Evolutionary conservation across 2,113 vertebrate genomes (phyloP), one percentile per base, ranked within the genome.

Genomic region (Canis aureus): DNA sequence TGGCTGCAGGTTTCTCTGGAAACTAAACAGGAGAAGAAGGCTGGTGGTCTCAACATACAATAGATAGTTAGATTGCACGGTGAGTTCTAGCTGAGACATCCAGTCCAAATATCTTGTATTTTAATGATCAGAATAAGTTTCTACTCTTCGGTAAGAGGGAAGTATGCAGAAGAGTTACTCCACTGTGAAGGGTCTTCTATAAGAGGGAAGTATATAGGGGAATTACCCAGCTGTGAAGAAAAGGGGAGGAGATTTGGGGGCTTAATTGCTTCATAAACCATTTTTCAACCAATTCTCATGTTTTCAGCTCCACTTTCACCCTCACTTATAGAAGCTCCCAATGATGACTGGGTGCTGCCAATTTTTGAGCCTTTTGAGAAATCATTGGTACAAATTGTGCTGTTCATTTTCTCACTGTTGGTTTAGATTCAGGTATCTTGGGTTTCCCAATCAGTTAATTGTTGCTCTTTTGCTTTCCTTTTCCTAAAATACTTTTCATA

Each of bases 361-460:
- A n/a, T n/a, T 85, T 94, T 55, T 83, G 35, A 89, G 38, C 7
- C 60, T 85, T 71, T 57, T 32, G 84, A 12, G n/a, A 85, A 23
- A 64, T 91, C 27, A 19, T 11, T 69, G 87, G 38, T 87, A 49
- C 53, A 69, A 91, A 43, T 62, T 43, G 13, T 89, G 15, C 43
- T 53, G 20, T 82, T 94, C 10, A 62, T 87, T 95, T 93, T 89
- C 59, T 91, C 67, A 91, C 27, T 55, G 51, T 12, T 86, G 73
- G 9, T 91, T 90, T 95, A 74, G 32, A 82, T 91, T 91, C 23
- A 74, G 67, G 38, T 69, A 76, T 74, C 35, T 94, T 91, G 17
- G 11, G 9, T 71, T 16, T 69, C 32, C 8, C 67, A 87, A 87
- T 91, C 51, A 76, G 59, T 67, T 91, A 53, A 60, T 90, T 29